Evolutionary conservation across 2,888 invertebrate species (phyloP).

Genomic region (Plagodis pulveraria): DNA sequence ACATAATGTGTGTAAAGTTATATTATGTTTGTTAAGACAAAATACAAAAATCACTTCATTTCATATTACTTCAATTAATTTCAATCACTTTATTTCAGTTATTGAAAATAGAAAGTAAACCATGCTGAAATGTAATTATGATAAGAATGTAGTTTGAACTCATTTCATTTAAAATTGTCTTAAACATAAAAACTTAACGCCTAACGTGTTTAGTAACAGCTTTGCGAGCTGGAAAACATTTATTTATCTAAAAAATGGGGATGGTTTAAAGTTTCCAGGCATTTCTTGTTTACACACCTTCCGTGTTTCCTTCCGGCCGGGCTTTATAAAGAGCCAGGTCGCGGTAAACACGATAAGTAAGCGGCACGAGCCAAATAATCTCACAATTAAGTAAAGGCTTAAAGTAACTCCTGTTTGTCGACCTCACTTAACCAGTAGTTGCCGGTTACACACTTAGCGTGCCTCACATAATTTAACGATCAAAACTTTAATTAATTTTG

Average conservation of each 20-base stretch:
- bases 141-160: no score
- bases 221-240: no score
- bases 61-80: no score
- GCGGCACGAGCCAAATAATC: slow-evolving; percentile 62
- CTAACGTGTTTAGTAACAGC: no score
- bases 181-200: no score
- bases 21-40: no score
- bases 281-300: slow-evolving; percentile 30
- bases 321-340: slow-evolving; percentile 44
- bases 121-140: no score
- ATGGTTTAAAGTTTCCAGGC: slow-evolving; percentile 19
- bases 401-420: slow-evolving; percentile 53
- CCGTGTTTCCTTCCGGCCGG: slow-evolving; percentile 32
- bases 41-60: no score
- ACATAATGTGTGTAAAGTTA: no score
- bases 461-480: slow-evolving; percentile 46
- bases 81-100: no score
- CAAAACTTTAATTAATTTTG: slow-evolving; percentile 41
- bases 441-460: slow-evolving; percentile 37
- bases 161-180: no score
- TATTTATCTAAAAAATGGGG: slow-evolving; percentile 1
- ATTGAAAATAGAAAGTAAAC: no score
- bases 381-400: slow-evolving; percentile 65
- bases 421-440: slow-evolving; percentile 39
- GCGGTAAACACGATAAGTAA: slow-evolving; percentile 65